phyloP scores from a whole-genome alignment of 2,113 vertebrate genomes.

The Stegostoma tigrinum region DNA sequence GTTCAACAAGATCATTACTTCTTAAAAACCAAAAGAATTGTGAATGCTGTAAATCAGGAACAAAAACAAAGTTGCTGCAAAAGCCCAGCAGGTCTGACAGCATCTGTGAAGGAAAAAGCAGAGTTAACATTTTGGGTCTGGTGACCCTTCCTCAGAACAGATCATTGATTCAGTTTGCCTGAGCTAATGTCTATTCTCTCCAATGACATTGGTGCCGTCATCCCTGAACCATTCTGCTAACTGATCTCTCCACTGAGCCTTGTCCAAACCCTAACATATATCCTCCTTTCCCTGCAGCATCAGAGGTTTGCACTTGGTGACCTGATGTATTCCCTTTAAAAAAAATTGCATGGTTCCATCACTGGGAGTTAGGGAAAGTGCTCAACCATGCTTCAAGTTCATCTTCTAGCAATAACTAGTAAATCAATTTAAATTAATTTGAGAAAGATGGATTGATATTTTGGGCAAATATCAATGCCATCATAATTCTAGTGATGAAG shows the following conservation, averaged over 20 bases:
- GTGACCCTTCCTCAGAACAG: too few species aligned
- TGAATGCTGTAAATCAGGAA: too few species aligned
- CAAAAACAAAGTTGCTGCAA: too few species aligned
- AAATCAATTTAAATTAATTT: not conserved
- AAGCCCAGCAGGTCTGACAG: too few species aligned
- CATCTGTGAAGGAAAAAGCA: too few species aligned
- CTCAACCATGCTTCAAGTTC: not conserved
- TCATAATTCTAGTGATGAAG: not conserved
- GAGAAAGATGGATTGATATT: not conserved
- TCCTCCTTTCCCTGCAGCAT: not conserved
- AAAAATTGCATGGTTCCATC: not conserved
- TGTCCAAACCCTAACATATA: not conserved
- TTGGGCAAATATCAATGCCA: not conserved
- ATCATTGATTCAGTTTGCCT: not conserved
- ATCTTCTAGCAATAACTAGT: not conserved
- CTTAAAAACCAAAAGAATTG: too few species aligned
- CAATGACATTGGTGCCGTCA: not conserved
- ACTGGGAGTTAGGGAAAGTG: not conserved
- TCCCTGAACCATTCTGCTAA: not conserved
- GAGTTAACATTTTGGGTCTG: too few species aligned
- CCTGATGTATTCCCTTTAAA: not conserved
- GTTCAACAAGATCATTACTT: not conserved
- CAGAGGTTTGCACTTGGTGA: not conserved
- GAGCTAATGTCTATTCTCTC: not conserved
- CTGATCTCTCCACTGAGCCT: not conserved